phyloP scores from a whole-genome alignment of 2,113 vertebrate genomes.

The Porphyrio hochstetteri region DNA sequence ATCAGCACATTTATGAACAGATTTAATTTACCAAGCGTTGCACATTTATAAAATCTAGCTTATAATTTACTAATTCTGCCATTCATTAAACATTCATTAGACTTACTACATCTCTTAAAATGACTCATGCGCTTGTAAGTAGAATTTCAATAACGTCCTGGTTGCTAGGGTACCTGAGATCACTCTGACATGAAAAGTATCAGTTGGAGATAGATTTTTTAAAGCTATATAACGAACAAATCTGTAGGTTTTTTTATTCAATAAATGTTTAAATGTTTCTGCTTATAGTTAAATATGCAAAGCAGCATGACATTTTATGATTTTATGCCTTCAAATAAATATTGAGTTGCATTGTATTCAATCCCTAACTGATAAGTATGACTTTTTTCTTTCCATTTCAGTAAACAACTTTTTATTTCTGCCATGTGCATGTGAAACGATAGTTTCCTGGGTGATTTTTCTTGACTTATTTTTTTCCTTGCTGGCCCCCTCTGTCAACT shows the following conservation, averaged over 20 bases:
- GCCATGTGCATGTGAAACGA: background rate
- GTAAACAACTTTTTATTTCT: conserved; percentile 6
- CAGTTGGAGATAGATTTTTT: conserved; percentile 22
- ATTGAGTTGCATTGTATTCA: background rate
- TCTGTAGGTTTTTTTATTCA: conserved; percentile 21
- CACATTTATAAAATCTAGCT: background rate
- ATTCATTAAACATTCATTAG: background rate
- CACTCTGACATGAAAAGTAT: conserved; percentile 41
- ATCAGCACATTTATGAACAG: background rate
- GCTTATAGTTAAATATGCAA: conserved; percentile 1
- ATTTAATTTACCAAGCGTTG: background rate
- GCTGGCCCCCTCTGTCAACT: background rate
- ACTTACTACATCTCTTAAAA: background rate
- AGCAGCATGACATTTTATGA: conserved; percentile 41
- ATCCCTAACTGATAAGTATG: background rate
- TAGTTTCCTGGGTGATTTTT: conserved; percentile 62
- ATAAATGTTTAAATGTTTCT: background rate
- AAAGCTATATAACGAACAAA: background rate
- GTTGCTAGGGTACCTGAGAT: conserved; percentile 69
- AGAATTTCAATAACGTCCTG: conserved; percentile 49
- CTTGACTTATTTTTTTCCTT: conserved; percentile 16
- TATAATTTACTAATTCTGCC: background rate
- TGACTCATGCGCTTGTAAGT: conserved; percentile 4
- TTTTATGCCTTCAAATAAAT: conserved; percentile 52
- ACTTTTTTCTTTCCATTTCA: conserved; percentile 47